Evolutionary conservation across 2,797 vertebrate species (phyloP).

Genomic region (Macrochelys suwanniensis): DNA sequence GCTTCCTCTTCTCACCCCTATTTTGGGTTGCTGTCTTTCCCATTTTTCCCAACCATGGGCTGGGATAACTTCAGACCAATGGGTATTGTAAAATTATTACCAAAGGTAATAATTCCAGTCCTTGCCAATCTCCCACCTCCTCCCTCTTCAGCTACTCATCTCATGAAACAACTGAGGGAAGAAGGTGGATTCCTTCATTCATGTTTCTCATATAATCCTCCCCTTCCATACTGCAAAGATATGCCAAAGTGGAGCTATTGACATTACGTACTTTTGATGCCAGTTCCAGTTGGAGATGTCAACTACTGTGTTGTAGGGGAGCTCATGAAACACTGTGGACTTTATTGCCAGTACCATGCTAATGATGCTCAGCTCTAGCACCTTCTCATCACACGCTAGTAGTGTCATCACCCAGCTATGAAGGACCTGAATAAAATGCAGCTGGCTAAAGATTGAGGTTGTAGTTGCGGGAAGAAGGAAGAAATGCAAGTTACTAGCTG

Average conservation of each 20-base stretch:
- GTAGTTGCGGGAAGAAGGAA: not conserved
- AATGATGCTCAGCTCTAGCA: not conserved
- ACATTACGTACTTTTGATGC: not conserved
- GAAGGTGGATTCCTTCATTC: not conserved
- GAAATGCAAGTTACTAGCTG: not conserved
- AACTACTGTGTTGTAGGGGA: not conserved
- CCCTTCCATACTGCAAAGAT: too few species aligned
- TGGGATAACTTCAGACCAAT: not conserved
- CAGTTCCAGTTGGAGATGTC: not conserved
- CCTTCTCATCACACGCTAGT: not conserved
- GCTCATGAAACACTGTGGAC: not conserved
- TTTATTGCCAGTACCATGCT: not conserved
- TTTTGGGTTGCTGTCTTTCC: not conserved
- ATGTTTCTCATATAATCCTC: too few species aligned
- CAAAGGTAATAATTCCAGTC: too few species aligned
- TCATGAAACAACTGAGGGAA: too few species aligned
- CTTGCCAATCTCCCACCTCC: too few species aligned
- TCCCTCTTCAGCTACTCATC: too few species aligned
- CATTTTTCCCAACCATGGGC: not conserved
- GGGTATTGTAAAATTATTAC: too few species aligned
- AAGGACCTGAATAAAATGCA: too few species aligned
- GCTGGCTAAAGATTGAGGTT: not conserved
- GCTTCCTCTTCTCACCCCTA: not conserved
- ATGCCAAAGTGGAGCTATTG: not conserved
- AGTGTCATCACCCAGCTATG: not conserved